Conservation (phyloP, 2,888 invertebrate species). For the Nemoura dubitans region DNA sequence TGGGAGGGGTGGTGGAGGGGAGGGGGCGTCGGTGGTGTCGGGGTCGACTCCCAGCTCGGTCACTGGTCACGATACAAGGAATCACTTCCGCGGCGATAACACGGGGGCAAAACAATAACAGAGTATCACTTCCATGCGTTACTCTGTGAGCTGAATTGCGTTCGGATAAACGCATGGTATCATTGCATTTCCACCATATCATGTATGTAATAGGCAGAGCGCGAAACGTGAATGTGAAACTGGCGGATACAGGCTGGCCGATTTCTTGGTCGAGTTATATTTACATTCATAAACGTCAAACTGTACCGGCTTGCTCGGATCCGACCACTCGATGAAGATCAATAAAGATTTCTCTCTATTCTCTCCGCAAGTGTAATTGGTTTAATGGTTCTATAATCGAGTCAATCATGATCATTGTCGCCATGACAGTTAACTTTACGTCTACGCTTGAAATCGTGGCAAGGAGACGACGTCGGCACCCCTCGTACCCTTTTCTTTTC, state of each 20-base stretch:
- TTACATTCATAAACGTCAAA: neutral
- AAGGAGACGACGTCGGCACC: neutral
- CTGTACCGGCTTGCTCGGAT: neutral
- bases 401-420: neutral
- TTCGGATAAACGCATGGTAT: neutral
- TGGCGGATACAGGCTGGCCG: neutral
- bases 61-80: neutral
- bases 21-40: neutral
- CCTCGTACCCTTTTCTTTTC: neutral
- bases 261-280: neutral
- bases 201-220: neutral
- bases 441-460: neutral
- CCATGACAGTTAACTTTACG: slow-evolving; percentile 1
- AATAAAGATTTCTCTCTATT: no score
- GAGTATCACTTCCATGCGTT: neutral
- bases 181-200: neutral
- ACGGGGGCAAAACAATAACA: neutral
- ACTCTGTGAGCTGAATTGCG: neutral
- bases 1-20: neutral
- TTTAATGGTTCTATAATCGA: neutral
- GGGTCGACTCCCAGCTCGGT: neutral
- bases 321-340: no score
- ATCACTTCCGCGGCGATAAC: neutral
- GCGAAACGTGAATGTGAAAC: neutral
- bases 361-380: neutral